Conservation (phyloP, 2,113 vertebrate species). For the Origma solitaria region DNA sequence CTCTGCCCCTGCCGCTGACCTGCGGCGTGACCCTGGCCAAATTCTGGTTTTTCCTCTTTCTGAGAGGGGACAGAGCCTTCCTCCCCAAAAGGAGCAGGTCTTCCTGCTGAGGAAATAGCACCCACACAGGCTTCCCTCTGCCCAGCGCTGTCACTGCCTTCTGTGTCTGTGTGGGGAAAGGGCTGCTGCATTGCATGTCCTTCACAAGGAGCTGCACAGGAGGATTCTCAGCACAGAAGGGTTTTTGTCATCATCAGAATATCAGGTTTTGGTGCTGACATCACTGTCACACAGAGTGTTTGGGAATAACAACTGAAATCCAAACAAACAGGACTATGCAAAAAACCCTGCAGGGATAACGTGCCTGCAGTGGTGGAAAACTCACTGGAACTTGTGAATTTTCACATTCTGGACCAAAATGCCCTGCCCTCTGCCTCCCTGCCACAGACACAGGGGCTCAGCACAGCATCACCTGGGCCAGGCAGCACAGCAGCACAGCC, state of each 20-base stretch:
- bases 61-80: not conserved
- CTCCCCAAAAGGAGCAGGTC: not conserved
- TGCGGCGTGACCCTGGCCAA: not conserved
- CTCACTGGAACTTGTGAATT: not conserved
- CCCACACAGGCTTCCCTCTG: not conserved
- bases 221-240: not conserved
- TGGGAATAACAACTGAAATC: not conserved
- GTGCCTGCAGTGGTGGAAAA: rapidly evolving
- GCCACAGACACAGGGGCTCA: not conserved
- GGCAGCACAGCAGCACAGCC: not conserved
- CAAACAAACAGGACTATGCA: not conserved
- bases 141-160: rapidly evolving
- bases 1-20: not conserved
- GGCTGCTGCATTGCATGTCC: not conserved
- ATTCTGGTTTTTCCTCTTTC: not conserved
- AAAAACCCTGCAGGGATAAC: not conserved
- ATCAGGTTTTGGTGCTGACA: not conserved
- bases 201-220: not conserved
- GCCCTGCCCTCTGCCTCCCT: not conserved
- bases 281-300: rapidly evolving
- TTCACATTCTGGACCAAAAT: too few species aligned
- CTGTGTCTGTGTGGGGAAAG: rapidly evolving
- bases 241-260: not conserved
- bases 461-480: not conserved
- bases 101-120: not conserved